Base-by-base conservation (phyloP, 2,113 vertebrate species). In the Menidia beryllina region DNA sequence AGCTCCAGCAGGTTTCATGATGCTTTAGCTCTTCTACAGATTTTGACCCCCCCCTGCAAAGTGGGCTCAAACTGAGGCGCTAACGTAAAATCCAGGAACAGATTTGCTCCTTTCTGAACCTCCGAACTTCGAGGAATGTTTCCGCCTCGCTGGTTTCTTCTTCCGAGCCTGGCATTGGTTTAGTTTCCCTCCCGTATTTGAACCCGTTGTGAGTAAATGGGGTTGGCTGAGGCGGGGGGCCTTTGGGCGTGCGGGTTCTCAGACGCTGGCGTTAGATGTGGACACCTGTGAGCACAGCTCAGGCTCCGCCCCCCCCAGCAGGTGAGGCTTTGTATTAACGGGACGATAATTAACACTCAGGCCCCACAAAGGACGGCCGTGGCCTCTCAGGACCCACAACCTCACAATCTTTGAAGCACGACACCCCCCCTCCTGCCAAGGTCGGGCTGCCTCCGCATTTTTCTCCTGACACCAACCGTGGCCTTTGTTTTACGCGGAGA, bases 331-430 rank as follows among this genome's bases (percentile, higher is more conserved):
- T 60, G 61, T 47, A 45, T 60, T n/a, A 59, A 20, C 36, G 48
- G 50, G 34, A 43, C 21, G 36, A 69, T 69, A 27, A 79, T 73
- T 63, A 63, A 73, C 9, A n/a, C 15, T 66, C 39, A 10, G 58
- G 45, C 43, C 36, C 21, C 13, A 54, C 30, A 50, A 50, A 49
- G 24, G 54, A 19, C 49, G 1, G n/a, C 56, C 1, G 8, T 23
- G 21, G 5, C 39, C 69, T 38, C 57, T 23, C 15, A 36, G 30
- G 24, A 54, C 27, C 67, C 43, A 36, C 24, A 20, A 54, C 27
- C 67, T 34, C 66, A 45, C 34, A 7, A 13, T 26, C 62, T 41
- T 12, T 65, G 49, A 53, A 65, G 34, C 48, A 38, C 60, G 24
- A 36, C 26, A 51, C 21, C n/a, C 2, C 38, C 23, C 20, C 17